Base-by-base conservation (phyloP, 2,888 invertebrate genomes). In the Aphodius granarius region DNA sequence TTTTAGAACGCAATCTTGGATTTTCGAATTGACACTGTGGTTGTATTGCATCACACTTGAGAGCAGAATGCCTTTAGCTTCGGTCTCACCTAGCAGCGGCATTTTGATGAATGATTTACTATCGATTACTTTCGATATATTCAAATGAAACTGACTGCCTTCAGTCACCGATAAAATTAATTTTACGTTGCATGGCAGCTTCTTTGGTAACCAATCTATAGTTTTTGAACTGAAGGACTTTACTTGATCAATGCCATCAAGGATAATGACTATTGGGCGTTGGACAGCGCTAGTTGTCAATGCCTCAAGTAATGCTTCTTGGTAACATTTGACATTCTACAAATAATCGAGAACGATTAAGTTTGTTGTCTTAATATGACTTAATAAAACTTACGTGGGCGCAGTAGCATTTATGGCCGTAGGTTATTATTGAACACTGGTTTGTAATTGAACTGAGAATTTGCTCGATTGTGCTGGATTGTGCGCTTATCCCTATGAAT, bases 231-330 rank as follows among this genome's bases (percentile, higher is more conserved):
- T 92, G 83, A 90, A 87, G 68, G 82, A 79, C 79, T 85, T 86
- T 75, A 91, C 89, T 84, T 92, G 91, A 83, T 94, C 94, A 66
- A 95, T 88, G 0, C 94, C 95, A 83, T 95, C 95, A 80, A 96
- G 90, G 72, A 94, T 89, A 78, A 96, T 89, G 73, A 95, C 89
- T 76, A 94, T 87, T 70, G 92, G 90, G 79, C 92, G 89, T 83
- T 90, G 85, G 65, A 90, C 86, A 76, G 90, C 89, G 83, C 89
- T 86, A 71, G 89, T 89, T 13, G 88, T 85, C 81, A 92, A 86
- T 78, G 91, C 85, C 75, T 86, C 86, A 17, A 89, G 88, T 78
- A 94, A 88, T 20, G 91, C 89, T 74, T 88, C 86, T 16, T 93
- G 91, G 82, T 96, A 94, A 0, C 92, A 91, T 78, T 91, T 90